Conservation (phyloP, 92 coral and sea anemone genomes). For the Epizoanthus fatuus region DNA sequence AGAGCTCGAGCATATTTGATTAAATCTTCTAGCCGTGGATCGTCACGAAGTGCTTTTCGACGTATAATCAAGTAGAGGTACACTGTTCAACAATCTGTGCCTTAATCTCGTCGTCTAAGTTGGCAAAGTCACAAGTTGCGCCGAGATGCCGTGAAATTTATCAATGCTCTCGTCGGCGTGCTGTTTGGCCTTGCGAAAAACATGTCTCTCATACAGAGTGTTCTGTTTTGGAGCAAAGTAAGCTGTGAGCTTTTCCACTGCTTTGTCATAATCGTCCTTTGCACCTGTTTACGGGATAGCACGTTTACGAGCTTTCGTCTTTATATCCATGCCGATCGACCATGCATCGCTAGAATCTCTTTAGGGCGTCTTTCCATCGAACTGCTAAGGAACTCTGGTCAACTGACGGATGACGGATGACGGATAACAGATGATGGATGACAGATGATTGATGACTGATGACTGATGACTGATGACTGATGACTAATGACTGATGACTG, state of each 20-base stretch:
- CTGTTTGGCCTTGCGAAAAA: constrained; percentile 53
- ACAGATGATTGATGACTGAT: too few relatives aligned
- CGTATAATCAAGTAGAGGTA: constrained; percentile 46
- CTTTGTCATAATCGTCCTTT: constrained; percentile 51
- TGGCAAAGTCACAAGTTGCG: constrained; percentile 34
- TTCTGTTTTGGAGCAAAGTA: constrained; percentile 50
- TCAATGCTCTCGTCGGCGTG: constrained; percentile 47
- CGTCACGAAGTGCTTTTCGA: constrained; percentile 52
- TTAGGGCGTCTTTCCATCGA: too few relatives aligned
- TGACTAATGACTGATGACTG: too few relatives aligned
- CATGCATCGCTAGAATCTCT: too few relatives aligned
- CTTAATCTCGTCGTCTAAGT: constrained; percentile 28
- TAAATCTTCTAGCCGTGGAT: constrained; percentile 25
- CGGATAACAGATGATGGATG: too few relatives aligned
- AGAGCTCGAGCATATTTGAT: constrained; percentile 41
- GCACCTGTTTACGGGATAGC: too few relatives aligned
- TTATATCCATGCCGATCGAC: too few relatives aligned
- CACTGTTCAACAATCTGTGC: constrained; percentile 48
- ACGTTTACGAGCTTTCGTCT: too few relatives aligned
- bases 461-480: too few relatives aligned
- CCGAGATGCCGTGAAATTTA: constrained; percentile 42
- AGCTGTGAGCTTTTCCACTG: constrained; percentile 39
- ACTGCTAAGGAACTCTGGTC: too few relatives aligned
- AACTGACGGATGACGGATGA: too few relatives aligned
- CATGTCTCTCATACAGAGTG: constrained; percentile 39